phyloP scores from a whole-genome alignment of 2,888 invertebrate species.

The Acronicta leporina region DNA sequence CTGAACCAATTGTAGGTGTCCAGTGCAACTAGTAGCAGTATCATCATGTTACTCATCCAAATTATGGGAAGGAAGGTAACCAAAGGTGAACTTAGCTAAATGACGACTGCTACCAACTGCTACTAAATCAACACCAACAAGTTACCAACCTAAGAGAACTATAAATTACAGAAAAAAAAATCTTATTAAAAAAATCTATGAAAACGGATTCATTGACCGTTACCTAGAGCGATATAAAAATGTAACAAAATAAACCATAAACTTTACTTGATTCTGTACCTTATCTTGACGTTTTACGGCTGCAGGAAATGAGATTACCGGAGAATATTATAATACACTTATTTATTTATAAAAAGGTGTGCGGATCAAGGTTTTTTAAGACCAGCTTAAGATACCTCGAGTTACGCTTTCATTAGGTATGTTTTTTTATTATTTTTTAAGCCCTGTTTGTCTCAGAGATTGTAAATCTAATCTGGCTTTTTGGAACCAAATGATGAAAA shows the following conservation, averaged over 20 bases:
- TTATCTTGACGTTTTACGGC: slow-evolving; percentile 49
- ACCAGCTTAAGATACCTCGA: slow-evolving; percentile 20
- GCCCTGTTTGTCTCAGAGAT: background rate
- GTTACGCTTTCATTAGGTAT: slow-evolving; percentile 27
- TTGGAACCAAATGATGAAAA: too few relatives aligned
- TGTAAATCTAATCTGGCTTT: too few relatives aligned
- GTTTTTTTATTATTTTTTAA: slow-evolving; percentile 10
- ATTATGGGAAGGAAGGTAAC: too few relatives aligned
- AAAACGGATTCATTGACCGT: slow-evolving; percentile 46
- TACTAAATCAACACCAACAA: slow-evolving; percentile 26
- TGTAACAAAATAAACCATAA: slow-evolving; percentile 49
- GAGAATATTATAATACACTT: slow-evolving; percentile 42
- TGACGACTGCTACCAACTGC: too few relatives aligned
- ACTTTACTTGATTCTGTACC: slow-evolving; percentile 33
- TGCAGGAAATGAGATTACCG: slow-evolving; percentile 47
- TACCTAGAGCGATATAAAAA: slow-evolving; percentile 48
- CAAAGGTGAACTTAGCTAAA: too few relatives aligned
- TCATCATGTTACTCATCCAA: too few relatives aligned
- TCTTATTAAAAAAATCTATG: slow-evolving; percentile 29
- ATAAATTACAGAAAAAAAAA: slow-evolving; percentile 25
- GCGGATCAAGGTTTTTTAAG: slow-evolving; percentile 10
- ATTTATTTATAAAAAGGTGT: slow-evolving; percentile 40
- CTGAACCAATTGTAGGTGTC: too few relatives aligned
- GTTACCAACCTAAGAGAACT: slow-evolving; percentile 25
- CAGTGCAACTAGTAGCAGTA: too few relatives aligned